Percentiles rank a stretch among this genome's conserved stretches.
These are phyloP conservation scores for Calliphora vicina DNA, from an alignment of 1,140 invertebrate species.

Conservation along the genomic window DNA sequence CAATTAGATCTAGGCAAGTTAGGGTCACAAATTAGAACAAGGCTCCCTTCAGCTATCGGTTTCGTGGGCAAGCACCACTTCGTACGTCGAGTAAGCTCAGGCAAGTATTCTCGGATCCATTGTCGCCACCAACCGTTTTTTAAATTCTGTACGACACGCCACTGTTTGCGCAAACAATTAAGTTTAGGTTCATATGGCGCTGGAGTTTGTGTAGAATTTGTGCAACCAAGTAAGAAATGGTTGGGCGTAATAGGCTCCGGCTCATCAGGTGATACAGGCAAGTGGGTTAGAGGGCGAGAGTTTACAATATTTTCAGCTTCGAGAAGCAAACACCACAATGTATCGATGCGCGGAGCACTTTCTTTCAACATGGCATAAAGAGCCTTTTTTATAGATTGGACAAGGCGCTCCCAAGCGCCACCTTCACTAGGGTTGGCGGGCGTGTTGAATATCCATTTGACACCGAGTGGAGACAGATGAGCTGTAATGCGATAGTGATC, in stretches of 20 bases:
- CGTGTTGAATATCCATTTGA: neutral
- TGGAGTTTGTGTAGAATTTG: neutral
- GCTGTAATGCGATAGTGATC: neutral
- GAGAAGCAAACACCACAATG: constrained; percentile 41
- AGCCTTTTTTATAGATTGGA: neutral
- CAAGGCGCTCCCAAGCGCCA: constrained; percentile 8
- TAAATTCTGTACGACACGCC: too few relatives aligned
- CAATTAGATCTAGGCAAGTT: too few relatives aligned
- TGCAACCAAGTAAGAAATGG: neutral
- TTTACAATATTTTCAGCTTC: constrained; percentile 48
- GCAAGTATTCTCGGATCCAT: too few relatives aligned
- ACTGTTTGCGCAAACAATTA: too few relatives aligned
- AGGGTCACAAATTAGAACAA: too few relatives aligned
- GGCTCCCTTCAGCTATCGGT: too few relatives aligned
- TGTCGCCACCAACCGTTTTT: too few relatives aligned
- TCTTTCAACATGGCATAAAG: constrained; percentile 36
- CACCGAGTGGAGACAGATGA: neutral
- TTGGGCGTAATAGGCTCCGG: constrained; percentile 33
- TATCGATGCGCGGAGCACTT: constrained; percentile 43
- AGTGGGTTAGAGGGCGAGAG: constrained; percentile 46
- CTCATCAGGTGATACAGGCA: constrained; percentile 48
- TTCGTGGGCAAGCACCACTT: too few relatives aligned
- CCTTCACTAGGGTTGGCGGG: neutral
- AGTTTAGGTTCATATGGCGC: too few relatives aligned
- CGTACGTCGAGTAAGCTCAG: too few relatives aligned